Evolutionary conservation across 2,888 invertebrate genomes (phyloP).

Genomic region (Barypeithes pellucidus): DNA sequence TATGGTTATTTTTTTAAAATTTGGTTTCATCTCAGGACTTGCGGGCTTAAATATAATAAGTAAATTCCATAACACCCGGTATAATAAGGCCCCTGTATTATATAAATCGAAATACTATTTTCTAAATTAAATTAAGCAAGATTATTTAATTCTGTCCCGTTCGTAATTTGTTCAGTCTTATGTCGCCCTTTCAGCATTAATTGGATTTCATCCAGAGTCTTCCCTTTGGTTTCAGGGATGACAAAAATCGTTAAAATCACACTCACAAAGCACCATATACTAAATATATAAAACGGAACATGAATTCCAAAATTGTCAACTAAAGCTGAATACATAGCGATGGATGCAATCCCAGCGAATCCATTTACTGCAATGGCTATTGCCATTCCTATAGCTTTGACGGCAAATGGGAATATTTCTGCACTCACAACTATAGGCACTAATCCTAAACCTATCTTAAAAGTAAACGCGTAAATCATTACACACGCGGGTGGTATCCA

Average conservation of each 20-base stretch:
- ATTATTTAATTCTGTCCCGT: neutral
- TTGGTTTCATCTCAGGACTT: no score
- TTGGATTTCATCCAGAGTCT: conserved; percentile 64
- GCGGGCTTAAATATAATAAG: no score
- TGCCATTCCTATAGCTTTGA: conserved; percentile 69
- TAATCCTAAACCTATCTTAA: conserved; percentile 67
- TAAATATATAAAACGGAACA: conserved; percentile 66
- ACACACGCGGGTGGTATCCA: conserved; percentile 67
- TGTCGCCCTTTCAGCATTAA: conserved; percentile 60
- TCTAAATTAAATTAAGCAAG: neutral
- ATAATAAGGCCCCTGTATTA: no score
- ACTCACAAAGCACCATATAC: conserved; percentile 35
- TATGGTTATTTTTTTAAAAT: no score
- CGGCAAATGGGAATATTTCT: conserved; percentile 68
- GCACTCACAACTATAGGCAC: conserved; percentile 68
- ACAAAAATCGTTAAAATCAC: conserved; percentile 55
- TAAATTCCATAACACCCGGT: no score
- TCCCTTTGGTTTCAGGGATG: conserved; percentile 64
- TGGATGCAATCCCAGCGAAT: conserved; percentile 63
- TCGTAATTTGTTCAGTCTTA: neutral
- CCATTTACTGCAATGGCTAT: conserved; percentile 66
- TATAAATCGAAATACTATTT: neutral
- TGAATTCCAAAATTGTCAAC: conserved; percentile 62
- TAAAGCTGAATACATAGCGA: conserved; percentile 64
- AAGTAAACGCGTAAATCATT: conserved; percentile 66